Conservation (phyloP, 64 coral and sea anemone species). For the Porites australiensis region DNA sequence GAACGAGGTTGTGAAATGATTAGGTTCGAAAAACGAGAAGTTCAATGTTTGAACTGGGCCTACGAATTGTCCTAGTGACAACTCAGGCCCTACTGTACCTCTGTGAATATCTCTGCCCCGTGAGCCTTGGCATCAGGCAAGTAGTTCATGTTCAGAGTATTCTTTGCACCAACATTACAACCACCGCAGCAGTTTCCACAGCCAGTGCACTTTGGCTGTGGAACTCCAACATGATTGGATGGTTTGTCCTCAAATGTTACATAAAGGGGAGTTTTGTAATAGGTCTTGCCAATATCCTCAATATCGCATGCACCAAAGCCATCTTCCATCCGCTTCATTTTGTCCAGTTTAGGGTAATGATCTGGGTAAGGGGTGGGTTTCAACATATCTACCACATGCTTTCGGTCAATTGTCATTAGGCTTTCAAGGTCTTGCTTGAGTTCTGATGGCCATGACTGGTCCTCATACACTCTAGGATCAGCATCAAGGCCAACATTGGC, state of each 20-base stretch:
- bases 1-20: too few relatives aligned
- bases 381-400: slow-evolving; percentile 58
- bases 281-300: slow-evolving; percentile 43
- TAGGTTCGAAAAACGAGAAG: too few relatives aligned
- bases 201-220: slow-evolving; percentile 55
- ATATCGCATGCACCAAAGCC: slow-evolving; percentile 31
- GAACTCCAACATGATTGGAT: slow-evolving; percentile 65
- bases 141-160: slow-evolving; percentile 75
- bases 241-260: slow-evolving; percentile 66
- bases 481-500: slow-evolving; percentile 67
- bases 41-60: too few relatives aligned
- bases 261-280: slow-evolving; percentile 59
- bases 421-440: slow-evolving; percentile 26
- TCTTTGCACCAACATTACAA: slow-evolving; percentile 71
- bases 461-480: slow-evolving; percentile 42
- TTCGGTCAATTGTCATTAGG: background rate
- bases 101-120: slow-evolving; percentile 60
- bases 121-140: slow-evolving; percentile 70
- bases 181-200: slow-evolving; percentile 72
- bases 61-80: too few relatives aligned
- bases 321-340: slow-evolving; percentile 56
- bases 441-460: slow-evolving; percentile 43
- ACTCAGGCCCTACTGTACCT: too few relatives aligned
- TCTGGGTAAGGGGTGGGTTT: slow-evolving; percentile 61
- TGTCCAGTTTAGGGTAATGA: slow-evolving; percentile 1